A percentile compares a stretch with the other conserved stretches of the same genome.
phyloP scores from a whole-genome alignment of 2,888 invertebrate species.

The Anodontia alba region DNA sequence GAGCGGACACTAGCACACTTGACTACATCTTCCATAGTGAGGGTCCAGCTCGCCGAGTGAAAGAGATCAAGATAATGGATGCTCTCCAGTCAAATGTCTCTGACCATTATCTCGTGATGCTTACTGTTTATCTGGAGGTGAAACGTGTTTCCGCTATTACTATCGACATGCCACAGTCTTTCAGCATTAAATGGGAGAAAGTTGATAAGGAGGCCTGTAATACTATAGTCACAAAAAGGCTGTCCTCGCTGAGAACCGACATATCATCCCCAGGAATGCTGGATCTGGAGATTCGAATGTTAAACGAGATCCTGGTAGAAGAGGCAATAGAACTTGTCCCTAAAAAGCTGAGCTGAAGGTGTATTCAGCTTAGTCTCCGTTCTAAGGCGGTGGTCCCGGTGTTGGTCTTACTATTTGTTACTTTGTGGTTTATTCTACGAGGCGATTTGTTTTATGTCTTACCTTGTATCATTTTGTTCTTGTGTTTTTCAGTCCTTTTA shows the following conservation, averaged over 20 bases:
- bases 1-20: neutral
- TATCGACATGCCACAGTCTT: neutral
- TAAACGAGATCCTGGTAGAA: neutral
- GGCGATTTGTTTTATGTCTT: too few species aligned
- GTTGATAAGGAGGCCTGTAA: neutral
- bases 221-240: neutral
- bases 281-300: neutral
- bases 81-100: neutral
- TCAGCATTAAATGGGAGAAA: neutral
- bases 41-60: neutral
- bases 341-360: neutral
- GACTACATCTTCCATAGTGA: neutral
- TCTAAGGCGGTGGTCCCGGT: too few species aligned
- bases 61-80: neutral
- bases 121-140: neutral
- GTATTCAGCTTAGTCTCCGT: neutral
- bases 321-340: neutral
- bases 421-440: too few species aligned
- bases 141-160: neutral
- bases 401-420: too few species aligned
- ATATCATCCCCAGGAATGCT: neutral
- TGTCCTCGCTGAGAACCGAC: neutral
- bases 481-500: too few species aligned
- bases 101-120: neutral
- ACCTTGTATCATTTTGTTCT: too few species aligned